These are phyloP conservation scores for Ctenopoma kingsleyae DNA, from an alignment of 2,797 vertebrate species.

Conservation along the genomic window DNA sequence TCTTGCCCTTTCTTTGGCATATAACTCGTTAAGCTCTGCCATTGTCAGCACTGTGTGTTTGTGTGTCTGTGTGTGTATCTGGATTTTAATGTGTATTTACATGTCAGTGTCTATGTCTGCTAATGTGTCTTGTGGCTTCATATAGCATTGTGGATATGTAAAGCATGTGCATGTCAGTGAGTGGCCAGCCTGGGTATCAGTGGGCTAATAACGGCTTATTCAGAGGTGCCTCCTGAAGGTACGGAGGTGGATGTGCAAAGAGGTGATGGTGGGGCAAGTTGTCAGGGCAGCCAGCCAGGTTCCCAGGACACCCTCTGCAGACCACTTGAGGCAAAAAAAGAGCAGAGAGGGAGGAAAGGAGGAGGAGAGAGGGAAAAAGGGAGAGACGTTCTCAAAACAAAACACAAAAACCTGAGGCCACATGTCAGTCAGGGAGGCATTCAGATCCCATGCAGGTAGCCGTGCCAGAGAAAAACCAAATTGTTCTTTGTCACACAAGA, in stretches of 20 bases:
- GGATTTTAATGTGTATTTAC: constrained; percentile 34
- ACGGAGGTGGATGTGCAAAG: not conserved
- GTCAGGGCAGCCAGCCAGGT: constrained; percentile 79
- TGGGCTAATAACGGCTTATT: constrained; percentile 80
- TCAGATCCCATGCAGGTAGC: constrained; percentile 85
- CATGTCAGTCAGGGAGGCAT: constrained; percentile 79
- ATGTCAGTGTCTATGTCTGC: constrained; percentile 31
- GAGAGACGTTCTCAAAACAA: constrained; percentile 67
- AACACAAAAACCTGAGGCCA: constrained; percentile 73
- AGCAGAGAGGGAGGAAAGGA: constrained; percentile 48
- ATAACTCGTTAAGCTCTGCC: constrained; percentile 49
- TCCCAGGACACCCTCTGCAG: constrained; percentile 83
- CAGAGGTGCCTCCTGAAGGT: constrained; percentile 51
- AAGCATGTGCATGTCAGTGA: constrained; percentile 48
- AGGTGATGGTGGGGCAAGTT: constrained; percentile 1
- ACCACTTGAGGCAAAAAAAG: constrained; percentile 81
- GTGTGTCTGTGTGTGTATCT: constrained; percentile 21
- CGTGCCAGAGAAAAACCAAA: constrained; percentile 75
- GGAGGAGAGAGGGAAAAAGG: constrained; percentile 48
- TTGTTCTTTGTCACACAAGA: constrained; percentile 84
- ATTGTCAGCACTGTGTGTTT: constrained; percentile 36
- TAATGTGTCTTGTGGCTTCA: constrained; percentile 39
- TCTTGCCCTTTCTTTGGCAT: constrained; percentile 54
- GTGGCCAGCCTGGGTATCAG: constrained; percentile 71
- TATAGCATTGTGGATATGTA: constrained; percentile 43